Conservation (phyloP, 2,797 vertebrate genomes). For the Thripadectes ignobilis region DNA sequence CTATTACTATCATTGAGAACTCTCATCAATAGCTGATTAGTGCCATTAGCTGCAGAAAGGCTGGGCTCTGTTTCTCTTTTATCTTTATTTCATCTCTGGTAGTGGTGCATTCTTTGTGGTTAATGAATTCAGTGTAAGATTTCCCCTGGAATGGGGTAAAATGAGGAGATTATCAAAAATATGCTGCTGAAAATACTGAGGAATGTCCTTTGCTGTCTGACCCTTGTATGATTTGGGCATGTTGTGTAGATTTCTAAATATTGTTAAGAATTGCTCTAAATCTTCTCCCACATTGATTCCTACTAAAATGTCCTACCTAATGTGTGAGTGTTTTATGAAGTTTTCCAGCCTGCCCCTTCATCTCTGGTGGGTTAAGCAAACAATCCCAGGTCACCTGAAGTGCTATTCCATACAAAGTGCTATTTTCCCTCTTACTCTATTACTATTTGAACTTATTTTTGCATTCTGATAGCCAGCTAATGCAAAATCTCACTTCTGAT, state of each 20-base stretch:
- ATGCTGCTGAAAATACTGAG: neutral
- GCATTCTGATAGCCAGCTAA: neutral
- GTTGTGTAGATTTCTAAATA: neutral
- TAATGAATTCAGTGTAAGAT: neutral
- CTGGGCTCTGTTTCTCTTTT: neutral
- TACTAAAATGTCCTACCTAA: neutral
- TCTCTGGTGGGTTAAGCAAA: neutral
- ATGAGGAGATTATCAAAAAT: neutral
- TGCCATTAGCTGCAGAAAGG: neutral
- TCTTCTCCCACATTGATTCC: neutral
- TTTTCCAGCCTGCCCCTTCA: neutral
- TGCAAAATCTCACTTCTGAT: neutral
- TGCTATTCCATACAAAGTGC: neutral
- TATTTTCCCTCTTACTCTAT: neutral
- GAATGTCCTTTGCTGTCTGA: neutral
- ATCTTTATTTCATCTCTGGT: neutral
- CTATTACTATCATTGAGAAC: neutral
- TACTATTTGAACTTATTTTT: neutral
- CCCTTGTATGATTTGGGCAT: neutral
- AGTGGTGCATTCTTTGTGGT: neutral
- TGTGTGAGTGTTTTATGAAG: accelerated
- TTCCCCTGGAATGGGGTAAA: neutral
- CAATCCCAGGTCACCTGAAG: neutral
- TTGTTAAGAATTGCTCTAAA: neutral
- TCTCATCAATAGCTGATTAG: neutral